Evolutionary conservation across 2,888 invertebrate genomes (phyloP), one percentile per base, ranked within the genome.

Genomic region (Lamproptera curius): DNA sequence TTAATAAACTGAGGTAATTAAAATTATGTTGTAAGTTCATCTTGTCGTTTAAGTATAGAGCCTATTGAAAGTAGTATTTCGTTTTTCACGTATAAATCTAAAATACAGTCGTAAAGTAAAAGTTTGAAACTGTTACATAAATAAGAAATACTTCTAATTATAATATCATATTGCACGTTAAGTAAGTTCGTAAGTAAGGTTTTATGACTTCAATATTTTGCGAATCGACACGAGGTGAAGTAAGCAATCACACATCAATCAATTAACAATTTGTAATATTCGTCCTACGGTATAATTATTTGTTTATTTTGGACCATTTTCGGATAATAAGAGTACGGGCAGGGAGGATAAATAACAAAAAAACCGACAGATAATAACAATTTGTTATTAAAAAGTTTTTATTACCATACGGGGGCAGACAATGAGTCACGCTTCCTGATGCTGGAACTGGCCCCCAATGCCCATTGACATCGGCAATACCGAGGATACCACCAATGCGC

Each of bases 251-350:
- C 51, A 61, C 66, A 66, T 65, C 69, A 61, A 71, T 65, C 53
- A 55, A 68, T 67, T 70, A 63, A 57, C 56, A 33, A 31, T 42
- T 51, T 56, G 59, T 73, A 72, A 73, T 74, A 63, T 53, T 35
- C 10, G 52, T 49, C 55, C 54, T 51, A 51, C 53, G 54, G 55
- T 62, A 63, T 65, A 67, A 70, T 72, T 71, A 71, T 74, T 73
- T 70, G 66, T 62, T 60, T 60, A 58, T 63, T 57, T 59, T 56
- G 54, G 56, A 53, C 55, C 62, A 58, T 64, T 59, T 59, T 63
- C 48, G 52, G 48, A 54, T 54, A 59, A 51, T 63, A 67, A 64
- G 67, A 57, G 9, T 41, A 15, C 35, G 15, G 50, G n/a, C n/a
- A n/a, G n/a, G n/a, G n/a, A n/a, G n/a, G n/a, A n/a, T n/a, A n/a